Evolutionary conservation across 53 echinoderm and acorn worm species (phyloP).

Genomic region (Paracentrotus lividus): DNA sequence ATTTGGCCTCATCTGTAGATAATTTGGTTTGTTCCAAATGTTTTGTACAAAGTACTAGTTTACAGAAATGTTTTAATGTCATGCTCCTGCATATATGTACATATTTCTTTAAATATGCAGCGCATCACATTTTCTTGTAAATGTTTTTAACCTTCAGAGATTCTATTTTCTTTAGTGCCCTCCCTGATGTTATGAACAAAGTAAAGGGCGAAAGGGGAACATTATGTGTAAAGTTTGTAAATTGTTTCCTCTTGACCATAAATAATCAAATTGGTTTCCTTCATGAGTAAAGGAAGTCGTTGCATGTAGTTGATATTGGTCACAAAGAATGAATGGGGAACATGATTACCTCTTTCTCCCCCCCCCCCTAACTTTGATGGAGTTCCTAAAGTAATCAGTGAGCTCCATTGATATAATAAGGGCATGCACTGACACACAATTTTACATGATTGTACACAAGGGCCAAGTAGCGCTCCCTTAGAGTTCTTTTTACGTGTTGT

Average conservation of each 20-base stretch:
- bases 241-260: neutral
- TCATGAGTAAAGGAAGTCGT: neutral
- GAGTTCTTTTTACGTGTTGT: neutral
- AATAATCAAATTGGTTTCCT: neutral
- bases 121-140: neutral
- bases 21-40: neutral
- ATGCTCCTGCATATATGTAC: slow-evolving; percentile 21
- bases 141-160: slow-evolving; percentile 45
- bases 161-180: slow-evolving; percentile 22
- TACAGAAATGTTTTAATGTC: neutral
- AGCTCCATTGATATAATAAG: neutral
- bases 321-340: neutral
- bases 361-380: neutral
- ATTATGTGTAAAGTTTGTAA: neutral
- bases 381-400: neutral
- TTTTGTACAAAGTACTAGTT: neutral
- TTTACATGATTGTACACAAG: neutral
- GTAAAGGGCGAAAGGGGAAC: neutral
- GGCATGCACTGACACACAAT: neutral
- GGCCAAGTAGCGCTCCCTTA: neutral
- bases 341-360: neutral
- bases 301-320: neutral
- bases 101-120: slow-evolving; percentile 1
- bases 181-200: neutral
- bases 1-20: neutral